Evolutionary conservation across 2,113 vertebrate genomes (phyloP).

Genomic region (Catharus minimus): DNA sequence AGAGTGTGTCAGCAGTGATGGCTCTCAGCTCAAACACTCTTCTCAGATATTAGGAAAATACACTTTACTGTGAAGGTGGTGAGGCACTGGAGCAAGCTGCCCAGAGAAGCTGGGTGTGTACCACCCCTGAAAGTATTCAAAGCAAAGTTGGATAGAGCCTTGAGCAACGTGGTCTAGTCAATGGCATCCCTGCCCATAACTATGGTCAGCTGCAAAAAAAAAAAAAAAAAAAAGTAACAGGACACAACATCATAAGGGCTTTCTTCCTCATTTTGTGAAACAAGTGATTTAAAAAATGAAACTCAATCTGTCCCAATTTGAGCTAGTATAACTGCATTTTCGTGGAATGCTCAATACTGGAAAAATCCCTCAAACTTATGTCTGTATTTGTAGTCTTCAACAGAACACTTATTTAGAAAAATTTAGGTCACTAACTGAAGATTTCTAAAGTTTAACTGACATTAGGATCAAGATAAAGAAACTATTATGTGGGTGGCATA

Average conservation of each 20-base stretch:
- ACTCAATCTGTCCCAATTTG: neutral
- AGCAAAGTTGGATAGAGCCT: neutral
- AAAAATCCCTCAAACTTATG: neutral
- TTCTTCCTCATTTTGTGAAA: neutral
- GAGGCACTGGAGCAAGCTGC: neutral
- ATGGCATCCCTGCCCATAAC: no score
- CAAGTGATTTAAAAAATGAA: neutral
- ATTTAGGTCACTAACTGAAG: neutral
- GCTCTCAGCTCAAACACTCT: neutral
- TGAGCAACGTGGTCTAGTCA: neutral
- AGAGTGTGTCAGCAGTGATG: neutral
- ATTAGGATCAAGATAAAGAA: neutral
- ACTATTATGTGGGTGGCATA: neutral
- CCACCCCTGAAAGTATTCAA: neutral
- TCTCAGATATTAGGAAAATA: neutral
- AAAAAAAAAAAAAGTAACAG: accelerated
- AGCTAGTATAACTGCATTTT: neutral
- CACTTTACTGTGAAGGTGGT: neutral
- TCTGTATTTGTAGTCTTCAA: neutral
- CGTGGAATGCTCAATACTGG: neutral
- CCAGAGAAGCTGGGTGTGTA: neutral
- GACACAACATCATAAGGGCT: neutral
- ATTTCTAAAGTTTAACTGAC: neutral
- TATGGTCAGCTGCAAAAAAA: neutral
- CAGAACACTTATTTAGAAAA: neutral